Base-by-base conservation (phyloP, 1,140 invertebrate genomes). In the Macrobrachium nipponense region DNA sequence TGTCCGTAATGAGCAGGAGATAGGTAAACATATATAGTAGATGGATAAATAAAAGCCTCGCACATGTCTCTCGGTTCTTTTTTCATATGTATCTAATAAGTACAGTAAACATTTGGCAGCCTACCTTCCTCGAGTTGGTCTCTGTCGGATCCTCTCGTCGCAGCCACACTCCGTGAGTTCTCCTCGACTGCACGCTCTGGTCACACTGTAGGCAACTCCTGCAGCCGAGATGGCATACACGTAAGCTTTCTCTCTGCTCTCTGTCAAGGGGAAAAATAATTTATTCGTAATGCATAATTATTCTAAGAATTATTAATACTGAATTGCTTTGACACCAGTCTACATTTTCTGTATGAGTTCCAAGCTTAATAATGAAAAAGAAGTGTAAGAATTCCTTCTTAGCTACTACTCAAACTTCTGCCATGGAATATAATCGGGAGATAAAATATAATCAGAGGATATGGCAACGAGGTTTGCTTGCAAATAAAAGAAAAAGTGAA, bases 201-300 rank as follows among this genome's bases (percentile, higher is more conserved):
- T 97, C 51, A 98, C 95, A n/a, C 95, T 94, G 91, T 97, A 97
- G 8, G 96, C 96, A n/a, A 98, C 94, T 15, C 96, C 96, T 0
- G 97, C 96, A 17, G 97, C 94, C 17, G 96, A 96, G 87, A 98
- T 94, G 43, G 96, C 95, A 90, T 96, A 95, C 18, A 97, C 93
- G 90, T 96, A 97, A 2, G 96, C 95, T 82, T 95, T 94, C 91
- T 97, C 96, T 79, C 96, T 93, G 89, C 95, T 96, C 90, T 94
- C 95, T 97, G 93, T 27, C 4, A n/a, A 27, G 23, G 15, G 14
- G 23, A 18, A 27, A 66, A 4, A 43, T 20, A 43, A 18, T 14
- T 72, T 15, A 18, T 15, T 72, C 14, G 7, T 18, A 18, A 44
- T 75, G 51, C 51, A 6, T 10, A 3, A 51, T 51, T 10, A 51